These are phyloP conservation scores for Phalloptychus januarius DNA, from an alignment of 2,797 vertebrate genomes.

Conservation along the genomic window DNA sequence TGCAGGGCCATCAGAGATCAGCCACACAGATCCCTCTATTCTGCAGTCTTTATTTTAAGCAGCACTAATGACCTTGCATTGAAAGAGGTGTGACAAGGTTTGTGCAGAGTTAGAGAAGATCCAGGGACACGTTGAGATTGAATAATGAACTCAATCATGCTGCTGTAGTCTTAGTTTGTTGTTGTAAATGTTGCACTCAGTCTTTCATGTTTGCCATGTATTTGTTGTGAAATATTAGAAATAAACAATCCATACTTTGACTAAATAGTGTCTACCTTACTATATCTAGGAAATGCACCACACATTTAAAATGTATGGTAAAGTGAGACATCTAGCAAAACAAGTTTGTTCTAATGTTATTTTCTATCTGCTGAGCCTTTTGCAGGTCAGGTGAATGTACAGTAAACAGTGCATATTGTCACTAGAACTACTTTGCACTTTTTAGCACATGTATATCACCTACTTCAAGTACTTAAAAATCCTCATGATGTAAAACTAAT, in stretches of 20 bases:
- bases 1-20: not conserved
- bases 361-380: not conserved
- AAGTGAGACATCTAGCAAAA: not conserved
- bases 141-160: not conserved
- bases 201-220: not conserved
- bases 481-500: not conserved
- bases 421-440: not conserved
- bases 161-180: not conserved
- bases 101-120: constrained; percentile 6
- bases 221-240: constrained; percentile 27
- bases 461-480: not conserved
- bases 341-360: not conserved
- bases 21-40: not conserved
- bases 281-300: not conserved
- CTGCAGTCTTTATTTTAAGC: not conserved
- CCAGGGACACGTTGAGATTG: constrained; percentile 1
- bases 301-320: not conserved
- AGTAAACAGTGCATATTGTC: not conserved
- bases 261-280: not conserved
- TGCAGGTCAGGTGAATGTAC: not conserved
- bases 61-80: constrained; percentile 8
- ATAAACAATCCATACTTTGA: constrained; percentile 7
- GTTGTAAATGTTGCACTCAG: constrained; percentile 23
- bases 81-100: not conserved
- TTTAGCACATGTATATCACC: not conserved